phyloP scores from a whole-genome alignment of 2,797 vertebrate genomes.

The Rhinichthys osculus region DNA sequence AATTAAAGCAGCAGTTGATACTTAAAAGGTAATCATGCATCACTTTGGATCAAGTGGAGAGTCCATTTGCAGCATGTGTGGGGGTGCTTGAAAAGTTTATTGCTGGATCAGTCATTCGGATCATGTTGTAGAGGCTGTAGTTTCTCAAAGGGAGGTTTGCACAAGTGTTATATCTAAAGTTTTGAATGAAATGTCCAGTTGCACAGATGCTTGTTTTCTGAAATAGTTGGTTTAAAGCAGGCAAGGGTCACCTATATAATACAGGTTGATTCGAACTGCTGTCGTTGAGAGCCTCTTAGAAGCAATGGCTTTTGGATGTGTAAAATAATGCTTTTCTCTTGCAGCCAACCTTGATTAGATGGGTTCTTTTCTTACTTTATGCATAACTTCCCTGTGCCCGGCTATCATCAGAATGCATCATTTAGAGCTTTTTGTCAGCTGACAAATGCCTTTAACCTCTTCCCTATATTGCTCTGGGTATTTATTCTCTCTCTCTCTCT shows the following conservation, averaged over 20 bases:
- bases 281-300: neutral
- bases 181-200: no score
- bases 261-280: neutral
- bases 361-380: neutral
- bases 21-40: slow-evolving; percentile 30
- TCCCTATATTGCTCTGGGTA: neutral
- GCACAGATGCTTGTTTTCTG: neutral
- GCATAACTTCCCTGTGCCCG: neutral
- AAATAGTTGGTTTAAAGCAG: neutral
- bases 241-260: neutral
- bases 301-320: neutral
- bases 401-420: neutral
- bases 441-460: neutral
- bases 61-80: neutral
- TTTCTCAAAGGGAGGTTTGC: slow-evolving; percentile 7
- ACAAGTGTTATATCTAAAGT: neutral
- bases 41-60: neutral
- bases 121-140: neutral
- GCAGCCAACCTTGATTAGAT: neutral
- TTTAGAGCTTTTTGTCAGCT: neutral
- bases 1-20: slow-evolving; percentile 35
- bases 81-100: neutral
- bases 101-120: slow-evolving; percentile 10
- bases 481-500: no score
- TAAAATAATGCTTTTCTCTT: neutral